These are phyloP conservation scores for Drosophila kuntzei DNA, from an alignment of 2,888 invertebrate genomes.

Conservation along the genomic window DNA sequence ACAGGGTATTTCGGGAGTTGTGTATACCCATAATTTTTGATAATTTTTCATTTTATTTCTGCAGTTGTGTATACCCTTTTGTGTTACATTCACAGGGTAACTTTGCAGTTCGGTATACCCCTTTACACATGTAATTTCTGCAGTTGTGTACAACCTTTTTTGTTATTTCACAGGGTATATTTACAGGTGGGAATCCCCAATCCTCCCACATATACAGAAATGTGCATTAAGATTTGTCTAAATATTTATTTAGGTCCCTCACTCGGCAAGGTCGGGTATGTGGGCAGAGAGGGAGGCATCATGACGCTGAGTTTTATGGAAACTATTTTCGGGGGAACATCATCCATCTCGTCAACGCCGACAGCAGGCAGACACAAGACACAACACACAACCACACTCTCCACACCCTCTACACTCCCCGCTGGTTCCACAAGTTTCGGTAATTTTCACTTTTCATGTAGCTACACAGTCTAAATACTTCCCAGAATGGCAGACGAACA, in stretches of 20 bases:
- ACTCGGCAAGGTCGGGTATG: constrained; percentile 59
- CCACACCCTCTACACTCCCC: not conserved
- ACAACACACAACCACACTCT: constrained; percentile 5
- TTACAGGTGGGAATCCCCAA: constrained; percentile 30
- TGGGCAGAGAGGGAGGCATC: constrained; percentile 9
- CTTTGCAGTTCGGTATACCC: not conserved
- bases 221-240: constrained; percentile 64
- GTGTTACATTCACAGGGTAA: not conserved
- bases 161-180: not conserved
- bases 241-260: constrained; percentile 70
- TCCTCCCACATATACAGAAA: constrained; percentile 24
- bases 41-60: too few species aligned
- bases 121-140: not conserved
- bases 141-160: not conserved
- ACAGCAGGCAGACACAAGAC: constrained; percentile 40
- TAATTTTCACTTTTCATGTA: constrained; percentile 46
- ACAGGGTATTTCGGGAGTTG: not conserved
- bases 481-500: constrained; percentile 33
- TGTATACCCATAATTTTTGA: too few species aligned
- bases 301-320: constrained; percentile 30
- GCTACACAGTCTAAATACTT: constrained; percentile 46
- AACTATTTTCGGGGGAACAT: constrained; percentile 54
- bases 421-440: not conserved
- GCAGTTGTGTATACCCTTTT: not conserved
- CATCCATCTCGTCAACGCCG: constrained; percentile 53